Evolutionary conservation across 2,888 invertebrate genomes (phyloP), one percentile per base, ranked within the genome.

Genomic region (Allophyes oxyacanthae): DNA sequence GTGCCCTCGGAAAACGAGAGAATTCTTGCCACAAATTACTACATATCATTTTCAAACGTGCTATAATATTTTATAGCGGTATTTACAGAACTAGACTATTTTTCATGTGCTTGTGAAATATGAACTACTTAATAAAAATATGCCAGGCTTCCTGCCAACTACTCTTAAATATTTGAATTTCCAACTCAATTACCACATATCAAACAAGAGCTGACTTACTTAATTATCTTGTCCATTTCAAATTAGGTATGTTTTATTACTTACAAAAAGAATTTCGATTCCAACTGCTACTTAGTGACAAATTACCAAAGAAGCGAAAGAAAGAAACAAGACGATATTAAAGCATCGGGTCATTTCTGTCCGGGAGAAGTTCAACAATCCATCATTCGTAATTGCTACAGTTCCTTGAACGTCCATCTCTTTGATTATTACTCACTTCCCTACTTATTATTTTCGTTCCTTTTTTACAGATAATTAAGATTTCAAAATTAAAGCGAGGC

Each of bases 341-440:
- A 88, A 87, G 82, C 85, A 85, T 80, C 73, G 82, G 87, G 86
- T 86, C 85, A 87, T 86, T 87, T 83, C 82, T 78, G 82, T 81
- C 78, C 75, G 73, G 74, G 72, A 74, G 77, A 88, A 89, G 81
- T 90, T 88, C 81, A 83, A 82, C 89, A 85, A 91, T 90, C 85
- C 89, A 91, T 90, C 90, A 89, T 84, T 78, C 82, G 85, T 89
- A 90, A 91, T 90, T 90, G 87, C 86, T 83, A 75, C 84, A 83
- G 85, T 86, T 82, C 78, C 81, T 69, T 43, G 76, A 82, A 79
- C 83, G 84, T 84, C 85, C 82, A 82, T 86, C 86, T 85, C 78
- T 88, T 86, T 86, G 85, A 89, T 89, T 88, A 87, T 86, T 84
- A 86, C 60, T 64, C 59, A 54, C 55, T 66, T 56, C 50, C 51